Percentiles rank a stretch among this genome's conserved stretches.
phyloP scores from a whole-genome alignment of 2,888 invertebrate genomes.

The Limenitis camilla region DNA sequence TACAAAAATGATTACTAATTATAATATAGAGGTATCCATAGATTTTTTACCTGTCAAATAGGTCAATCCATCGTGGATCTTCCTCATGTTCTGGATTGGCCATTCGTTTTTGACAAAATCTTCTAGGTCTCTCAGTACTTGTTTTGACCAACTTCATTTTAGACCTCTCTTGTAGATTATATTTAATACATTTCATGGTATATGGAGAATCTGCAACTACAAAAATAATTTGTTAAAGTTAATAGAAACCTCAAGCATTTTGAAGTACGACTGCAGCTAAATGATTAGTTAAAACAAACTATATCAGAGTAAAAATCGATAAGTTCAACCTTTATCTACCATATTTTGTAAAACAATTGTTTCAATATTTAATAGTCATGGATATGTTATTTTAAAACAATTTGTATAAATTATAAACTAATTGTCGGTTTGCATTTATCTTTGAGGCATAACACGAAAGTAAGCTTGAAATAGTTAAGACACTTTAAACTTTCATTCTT shows the following conservation, averaged over 20 bases:
- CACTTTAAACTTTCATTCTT: constrained; percentile 3
- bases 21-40: no score
- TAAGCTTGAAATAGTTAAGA: not conserved
- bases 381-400: no score
- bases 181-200: constrained; percentile 58
- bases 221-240: not conserved
- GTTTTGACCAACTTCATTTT: constrained; percentile 30
- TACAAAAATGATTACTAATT: no score
- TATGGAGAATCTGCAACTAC: not conserved
- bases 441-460: no score
- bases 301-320: no score
- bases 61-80: constrained; percentile 50
- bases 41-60: constrained; percentile 38
- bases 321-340: no score
- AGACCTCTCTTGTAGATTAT: constrained; percentile 53
- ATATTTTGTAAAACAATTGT: no score
- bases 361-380: no score
- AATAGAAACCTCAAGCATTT: not conserved
- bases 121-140: constrained; percentile 39
- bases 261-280: not conserved
- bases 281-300: no score
- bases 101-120: constrained; percentile 60
- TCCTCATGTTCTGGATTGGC: constrained; percentile 60
- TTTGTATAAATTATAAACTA: constrained; percentile 1
- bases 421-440: no score